These are phyloP conservation scores for Eugnorisma glareosa DNA, from an alignment of 2,888 invertebrate genomes.

Conservation along the genomic window DNA sequence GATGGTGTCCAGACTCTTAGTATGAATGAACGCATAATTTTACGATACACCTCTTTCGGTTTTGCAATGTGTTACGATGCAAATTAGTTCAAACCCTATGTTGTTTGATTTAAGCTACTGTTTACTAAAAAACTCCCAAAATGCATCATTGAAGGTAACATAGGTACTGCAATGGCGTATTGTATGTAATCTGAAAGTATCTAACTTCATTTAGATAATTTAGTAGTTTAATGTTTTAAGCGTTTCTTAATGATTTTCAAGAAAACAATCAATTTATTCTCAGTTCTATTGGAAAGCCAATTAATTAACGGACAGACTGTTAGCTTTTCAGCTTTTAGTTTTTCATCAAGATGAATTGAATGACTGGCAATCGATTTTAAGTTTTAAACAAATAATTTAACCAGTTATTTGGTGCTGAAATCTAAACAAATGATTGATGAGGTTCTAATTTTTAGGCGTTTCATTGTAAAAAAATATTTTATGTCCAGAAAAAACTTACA, in stretches of 20 bases:
- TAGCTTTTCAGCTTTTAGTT: conserved; percentile 33
- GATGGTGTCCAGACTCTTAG: too few relatives aligned
- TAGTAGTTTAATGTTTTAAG: conserved; percentile 12
- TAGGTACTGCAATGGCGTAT: too few relatives aligned
- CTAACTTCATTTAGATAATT: too few relatives aligned
- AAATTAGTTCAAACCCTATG: too few relatives aligned
- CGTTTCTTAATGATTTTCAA: conserved; percentile 23
- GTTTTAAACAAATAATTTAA: neutral
- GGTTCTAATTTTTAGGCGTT: neutral
- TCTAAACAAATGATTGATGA: neutral
- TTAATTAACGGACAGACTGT: conserved; percentile 35
- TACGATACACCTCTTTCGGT: too few relatives aligned
- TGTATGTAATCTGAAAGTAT: too few relatives aligned
- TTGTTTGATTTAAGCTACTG: too few relatives aligned
- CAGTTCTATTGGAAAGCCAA: conserved; percentile 30
- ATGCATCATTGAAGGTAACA: too few relatives aligned
- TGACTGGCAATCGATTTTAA: conserved; percentile 1
- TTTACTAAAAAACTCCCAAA: too few relatives aligned
- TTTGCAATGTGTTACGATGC: too few relatives aligned
- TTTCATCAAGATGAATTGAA: conserved; percentile 31
- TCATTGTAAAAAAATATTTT: neutral
- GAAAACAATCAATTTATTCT: conserved; percentile 35
- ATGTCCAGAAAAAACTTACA: neutral
- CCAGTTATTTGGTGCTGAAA: neutral
- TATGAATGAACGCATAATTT: too few relatives aligned